Base-by-base conservation (phyloP, 1,140 invertebrate genomes). In the Branchinecta lynchi region DNA sequence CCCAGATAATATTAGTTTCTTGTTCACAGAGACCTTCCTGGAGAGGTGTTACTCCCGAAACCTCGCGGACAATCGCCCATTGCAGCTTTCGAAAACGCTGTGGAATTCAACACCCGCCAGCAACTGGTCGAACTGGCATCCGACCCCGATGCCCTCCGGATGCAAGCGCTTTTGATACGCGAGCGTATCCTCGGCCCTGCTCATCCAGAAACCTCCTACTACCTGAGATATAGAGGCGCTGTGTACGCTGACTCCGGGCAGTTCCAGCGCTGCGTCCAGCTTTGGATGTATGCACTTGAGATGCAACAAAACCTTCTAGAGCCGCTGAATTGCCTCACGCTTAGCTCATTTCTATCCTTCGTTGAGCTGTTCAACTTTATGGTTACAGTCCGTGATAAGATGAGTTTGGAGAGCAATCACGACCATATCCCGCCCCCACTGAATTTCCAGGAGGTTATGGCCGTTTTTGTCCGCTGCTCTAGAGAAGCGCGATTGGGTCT, bases 241-340 rank as follows among this genome's bases (percentile, higher is more conserved):
- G 87, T 95, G 65, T 98, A 96, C 80, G 94, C 94, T 17, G 93
- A 94, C 79, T 88, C 90, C 70, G 93, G 93, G 9, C 89, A 93
- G 76, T 96, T 96, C 80, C 84, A 86, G 73, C 84, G 92, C 68
- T 96, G 93, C 78, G 90, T 96, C 71, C 86, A 89, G 75, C 81
- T 97, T 44, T 97, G 94, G 93, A 92, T 92, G 79, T 95, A 96
- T 79, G 93, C 93, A n/a, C 80, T 98, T 9, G 92, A 96, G 77
- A 95, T 96, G 88, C 93, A 96, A 79, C 92, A 94, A 77, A 79
- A 80, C 72, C 92, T 93, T 79, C 82, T 96, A 68, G 91, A 93
- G 74, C 88, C 92, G n/a, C 81, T 96, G 8, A 93, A 90, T 79
- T 89, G 92, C 7, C 92, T 95, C 86, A 96, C 93, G 12, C 92